phyloP scores from a whole-genome alignment of 2,113 vertebrate species.

The Alethe diademata region DNA sequence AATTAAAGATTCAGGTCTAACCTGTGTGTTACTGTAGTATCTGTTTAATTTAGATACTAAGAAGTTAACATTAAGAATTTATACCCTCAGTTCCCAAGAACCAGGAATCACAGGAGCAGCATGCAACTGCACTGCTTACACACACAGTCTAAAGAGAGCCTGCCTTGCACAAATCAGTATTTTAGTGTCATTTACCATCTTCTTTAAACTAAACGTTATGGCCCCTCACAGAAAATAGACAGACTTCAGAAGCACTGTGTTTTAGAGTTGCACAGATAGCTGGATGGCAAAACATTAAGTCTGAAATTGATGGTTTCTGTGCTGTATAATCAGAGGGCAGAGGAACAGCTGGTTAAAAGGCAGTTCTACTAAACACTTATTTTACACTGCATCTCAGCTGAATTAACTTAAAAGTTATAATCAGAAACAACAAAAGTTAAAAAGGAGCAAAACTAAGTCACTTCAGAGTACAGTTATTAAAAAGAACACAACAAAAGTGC shows the following conservation, averaged over 20 bases:
- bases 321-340: conserved; percentile 7
- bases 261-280: neutral
- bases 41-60: neutral
- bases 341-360: neutral
- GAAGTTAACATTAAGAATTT: neutral
- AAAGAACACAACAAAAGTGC: neutral
- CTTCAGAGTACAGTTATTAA: neutral
- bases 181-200: neutral
- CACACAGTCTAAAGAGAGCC: neutral
- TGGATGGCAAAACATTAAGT: neutral
- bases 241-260: neutral
- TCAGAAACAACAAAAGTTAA: neutral
- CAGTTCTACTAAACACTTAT: neutral
- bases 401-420: neutral
- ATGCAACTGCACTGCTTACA: neutral
- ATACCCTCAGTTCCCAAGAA: neutral
- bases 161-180: neutral
- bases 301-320: neutral
- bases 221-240: neutral
- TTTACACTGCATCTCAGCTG: neutral
- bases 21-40: neutral
- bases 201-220: neutral
- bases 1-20: neutral
- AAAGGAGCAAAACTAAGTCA: neutral
- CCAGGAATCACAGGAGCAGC: neutral